phyloP scores from a whole-genome alignment of 2,113 vertebrate genomes.

The Saguinus imperator region DNA sequence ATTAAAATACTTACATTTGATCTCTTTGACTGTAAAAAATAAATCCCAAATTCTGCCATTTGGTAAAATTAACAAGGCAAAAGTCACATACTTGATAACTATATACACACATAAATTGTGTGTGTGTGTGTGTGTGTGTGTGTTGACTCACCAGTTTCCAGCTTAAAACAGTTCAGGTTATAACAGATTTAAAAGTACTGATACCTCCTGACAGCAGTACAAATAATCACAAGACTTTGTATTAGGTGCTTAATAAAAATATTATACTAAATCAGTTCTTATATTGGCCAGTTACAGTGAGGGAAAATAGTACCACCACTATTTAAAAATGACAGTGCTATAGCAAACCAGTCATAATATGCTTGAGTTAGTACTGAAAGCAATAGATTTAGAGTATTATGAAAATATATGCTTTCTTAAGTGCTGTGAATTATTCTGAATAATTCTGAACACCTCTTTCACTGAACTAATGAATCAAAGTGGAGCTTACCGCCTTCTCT shows the following conservation, averaged over 20 bases:
- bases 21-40: background rate
- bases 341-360: constrained; percentile 55
- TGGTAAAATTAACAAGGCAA: background rate
- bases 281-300: constrained; percentile 28
- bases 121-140: background rate
- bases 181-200: background rate
- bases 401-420: constrained; percentile 82
- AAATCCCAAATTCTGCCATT: background rate
- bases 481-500: constrained; percentile 68
- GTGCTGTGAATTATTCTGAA: constrained; percentile 81
- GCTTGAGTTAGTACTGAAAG: constrained; percentile 71
- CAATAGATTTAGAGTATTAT: constrained; percentile 77
- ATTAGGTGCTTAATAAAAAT: constrained; percentile 28
- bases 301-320: constrained; percentile 44
- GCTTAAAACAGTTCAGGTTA: background rate
- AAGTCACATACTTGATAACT: background rate
- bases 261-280: constrained; percentile 6
- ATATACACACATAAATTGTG: background rate
- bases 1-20: background rate
- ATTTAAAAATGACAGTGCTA: constrained; percentile 60
- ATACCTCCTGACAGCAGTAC: background rate
- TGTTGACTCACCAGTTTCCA: background rate
- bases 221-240: background rate
- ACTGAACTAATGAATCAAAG: constrained; percentile 82
- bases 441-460: constrained; percentile 79